These are phyloP conservation scores for Parelbella ahira DNA, from an alignment of 2,888 invertebrate genomes.

Conservation along the genomic window DNA sequence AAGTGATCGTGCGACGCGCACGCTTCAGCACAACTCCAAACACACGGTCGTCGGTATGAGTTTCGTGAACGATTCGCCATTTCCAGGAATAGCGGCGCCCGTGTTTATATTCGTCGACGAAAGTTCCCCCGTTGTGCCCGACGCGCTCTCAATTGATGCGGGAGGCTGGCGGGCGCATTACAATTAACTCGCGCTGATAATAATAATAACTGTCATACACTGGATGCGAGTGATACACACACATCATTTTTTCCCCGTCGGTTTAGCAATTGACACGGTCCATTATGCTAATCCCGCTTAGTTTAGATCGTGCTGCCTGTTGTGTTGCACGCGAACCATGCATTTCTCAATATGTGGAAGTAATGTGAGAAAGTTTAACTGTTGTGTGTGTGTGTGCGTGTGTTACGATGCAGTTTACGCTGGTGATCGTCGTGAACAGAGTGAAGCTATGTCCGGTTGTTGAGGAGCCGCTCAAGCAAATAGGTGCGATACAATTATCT, in stretches of 20 bases:
- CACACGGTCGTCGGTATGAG: constrained; percentile 6
- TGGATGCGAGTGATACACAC: constrained; percentile 57
- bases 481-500: no score
- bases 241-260: constrained; percentile 60
- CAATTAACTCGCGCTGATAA: constrained; percentile 71
- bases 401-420: constrained; percentile 72
- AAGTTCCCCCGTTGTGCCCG: constrained; percentile 68
- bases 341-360: constrained; percentile 54
- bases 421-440: constrained; percentile 74
- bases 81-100: constrained; percentile 66
- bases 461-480: constrained; percentile 61
- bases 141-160: constrained; percentile 69
- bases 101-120: constrained; percentile 71
- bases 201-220: constrained; percentile 49
- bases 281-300: constrained; percentile 74
- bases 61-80: constrained; percentile 42
- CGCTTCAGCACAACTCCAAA: not conserved
- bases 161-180: constrained; percentile 59
- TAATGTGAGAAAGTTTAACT: constrained; percentile 56
- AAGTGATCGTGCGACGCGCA: constrained; percentile 7
- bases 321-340: constrained; percentile 68
- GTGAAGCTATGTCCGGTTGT: constrained; percentile 67
- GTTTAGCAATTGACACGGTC: constrained; percentile 58
- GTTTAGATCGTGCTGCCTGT: constrained; percentile 63
- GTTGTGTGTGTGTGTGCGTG: constrained; percentile 28